Base-by-base conservation (phyloP, 1,140 invertebrate species). In the Diachasma alloeum region DNA sequence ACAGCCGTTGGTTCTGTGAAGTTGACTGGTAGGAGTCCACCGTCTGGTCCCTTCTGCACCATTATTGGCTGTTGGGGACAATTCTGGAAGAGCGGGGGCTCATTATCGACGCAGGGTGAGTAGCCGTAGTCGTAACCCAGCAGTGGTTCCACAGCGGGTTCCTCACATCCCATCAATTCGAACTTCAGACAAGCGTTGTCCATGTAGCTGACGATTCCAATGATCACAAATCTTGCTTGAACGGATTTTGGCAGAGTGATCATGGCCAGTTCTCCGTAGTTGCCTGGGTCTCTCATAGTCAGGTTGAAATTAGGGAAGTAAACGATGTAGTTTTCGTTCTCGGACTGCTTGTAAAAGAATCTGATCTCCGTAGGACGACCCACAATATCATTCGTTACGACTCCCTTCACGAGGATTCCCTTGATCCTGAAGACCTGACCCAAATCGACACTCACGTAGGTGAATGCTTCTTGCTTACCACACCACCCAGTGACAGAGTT, bases 231-330 rank as follows among this genome's bases (percentile, higher is more conserved):
- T 83, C 97, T 91, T 1, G 97, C 97, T 89, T 96, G 93, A 0
- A 99, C 96, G 78, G 96, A 97, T 88, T 97, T 96, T 3, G 97
- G 97, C 70, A 99, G 86, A 5, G 96, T 97, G 67, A 99, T 98
- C 95, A 98, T 97, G 3, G 97, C 96, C 44, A 99, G 87, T 91
- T 98, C 97, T 69, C 97, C 97, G 86, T 97, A 97, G 86, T 97
- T 98, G 80, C 97, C 97, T 26, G 97, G 96, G 87, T 97, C 96
- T 78, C 96, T 91, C 93, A 96, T 97, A 0, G 96, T 97, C 24
- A 98, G 87, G 87, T 97, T 98, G 85, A 98, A 98, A 83, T 98
- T 98, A 13, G 97, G 97, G 91, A 97, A 98, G 82, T 98, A 98
- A 0, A 98, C 96, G 8, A 98, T 96, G 83, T 98, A 98, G 83